Evolutionary conservation across 2,797 vertebrate species (phyloP), one percentile per base, ranked within the genome.

Genomic region (Margarornis squamiger): DNA sequence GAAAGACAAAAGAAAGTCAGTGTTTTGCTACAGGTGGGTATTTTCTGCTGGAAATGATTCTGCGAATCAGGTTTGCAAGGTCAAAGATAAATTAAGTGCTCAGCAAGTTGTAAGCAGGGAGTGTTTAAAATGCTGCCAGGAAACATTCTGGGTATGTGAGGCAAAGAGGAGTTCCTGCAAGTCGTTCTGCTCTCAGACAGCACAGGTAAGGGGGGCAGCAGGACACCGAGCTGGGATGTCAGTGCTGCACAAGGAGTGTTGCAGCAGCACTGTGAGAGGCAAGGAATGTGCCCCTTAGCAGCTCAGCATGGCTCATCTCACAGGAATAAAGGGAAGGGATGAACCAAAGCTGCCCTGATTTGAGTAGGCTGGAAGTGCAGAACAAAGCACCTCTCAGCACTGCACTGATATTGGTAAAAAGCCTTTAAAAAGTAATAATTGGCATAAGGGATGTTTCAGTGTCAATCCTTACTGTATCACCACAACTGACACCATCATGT

Each of bases 251-350:
- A 80, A 83, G 8, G 54, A 14, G 14, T 54, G 74, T 11, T 74
- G 19, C 14, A 65, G 91, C 9, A 16, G 71, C 63, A 5, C 87
- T 62, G 90, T 30, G 36, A 86, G 76, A 10, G 51, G 80, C 86
- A 79, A 97, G 90, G 95, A 95, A 95, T 93, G 93, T 90, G 86
- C 86, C 90, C 80, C 76, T 90, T 55, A 81, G n/a, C 46, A 45
- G 30, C 75, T 62, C 68, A 88, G 86, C 93, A 94, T 27, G 83
- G 93, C 93, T 97, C 94, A 94, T 75, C 86, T 95, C 94, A 94
- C 95, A 95, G 88, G 63, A 94, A 97, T 70, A 95, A 96, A 88
- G 92, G 73, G 32, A 55, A 92, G 77, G 41, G 6, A 79, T 11
- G 62, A 72, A 18, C 73, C 58, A 78, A 65, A 84, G 90, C 86